Percentiles rank a stretch among this genome's conserved stretches.
These are phyloP conservation scores for Aviceda leuphotes DNA, from an alignment of 2,797 vertebrate species.

Conservation along the genomic window DNA sequence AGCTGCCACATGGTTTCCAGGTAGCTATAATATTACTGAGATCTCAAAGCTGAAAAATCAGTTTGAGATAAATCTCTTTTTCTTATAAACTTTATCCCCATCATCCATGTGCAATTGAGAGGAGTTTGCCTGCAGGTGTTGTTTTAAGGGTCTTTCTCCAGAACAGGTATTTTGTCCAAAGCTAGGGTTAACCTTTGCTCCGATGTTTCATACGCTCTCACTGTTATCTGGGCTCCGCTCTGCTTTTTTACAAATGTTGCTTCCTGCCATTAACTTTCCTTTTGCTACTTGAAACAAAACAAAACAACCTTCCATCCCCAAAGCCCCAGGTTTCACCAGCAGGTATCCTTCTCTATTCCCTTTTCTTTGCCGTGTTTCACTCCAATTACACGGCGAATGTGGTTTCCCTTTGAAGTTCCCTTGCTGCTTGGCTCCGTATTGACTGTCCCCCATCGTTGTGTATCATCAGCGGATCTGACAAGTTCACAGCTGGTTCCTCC, in stretches of 20 bases:
- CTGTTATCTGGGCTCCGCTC: fast-evolving
- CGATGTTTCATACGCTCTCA: background rate
- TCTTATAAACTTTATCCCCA: background rate
- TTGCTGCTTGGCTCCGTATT: background rate
- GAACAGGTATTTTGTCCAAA: background rate
- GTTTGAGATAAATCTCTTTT: background rate
- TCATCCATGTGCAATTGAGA: background rate
- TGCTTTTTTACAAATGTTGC: background rate
- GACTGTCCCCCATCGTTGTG: background rate
- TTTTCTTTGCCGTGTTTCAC: background rate
- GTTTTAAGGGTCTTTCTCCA: background rate
- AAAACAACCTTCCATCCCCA: background rate
- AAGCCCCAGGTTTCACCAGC: background rate
- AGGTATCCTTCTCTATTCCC: background rate
- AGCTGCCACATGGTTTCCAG: background rate
- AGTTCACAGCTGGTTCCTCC: slow-evolving; percentile 18
- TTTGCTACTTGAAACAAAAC: background rate
- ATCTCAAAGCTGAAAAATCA: background rate
- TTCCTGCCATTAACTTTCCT: background rate
- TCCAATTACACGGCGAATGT: background rate
- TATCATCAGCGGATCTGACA: background rate
- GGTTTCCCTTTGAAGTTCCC: slow-evolving; percentile 30
- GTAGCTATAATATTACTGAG: background rate
- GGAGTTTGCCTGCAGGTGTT: background rate
- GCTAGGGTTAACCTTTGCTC: background rate